Base-by-base conservation (phyloP, 64 coral and sea anemone species). In the Pachyseris speciosa region DNA sequence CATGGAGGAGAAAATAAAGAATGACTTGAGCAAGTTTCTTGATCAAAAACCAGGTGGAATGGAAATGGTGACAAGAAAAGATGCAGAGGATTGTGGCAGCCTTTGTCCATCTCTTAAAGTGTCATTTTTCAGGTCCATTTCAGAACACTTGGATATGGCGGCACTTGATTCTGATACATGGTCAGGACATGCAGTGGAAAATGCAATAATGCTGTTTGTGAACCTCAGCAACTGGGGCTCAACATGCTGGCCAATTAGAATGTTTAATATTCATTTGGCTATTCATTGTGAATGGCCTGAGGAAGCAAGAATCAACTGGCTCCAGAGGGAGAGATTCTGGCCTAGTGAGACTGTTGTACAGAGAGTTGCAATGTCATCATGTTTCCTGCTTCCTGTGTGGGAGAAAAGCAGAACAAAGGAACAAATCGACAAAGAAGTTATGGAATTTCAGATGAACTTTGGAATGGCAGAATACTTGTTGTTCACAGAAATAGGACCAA, bases 131-230 rank as follows among this genome's bases (percentile, higher is more conserved):
- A 52, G 37, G 50, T 5, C 29, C 6, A 79, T 79, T 17, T 37
- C 4, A 19, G 75, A 79, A 37, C 48, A 15, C 16, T 37, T 79
- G 27, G 75, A 58, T 58, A 79, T 79, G 75, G 22, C 58, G 49
- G 49, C 47, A 17, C 31, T 79, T 34, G 75, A 79, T 58, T 50
- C 75, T 2, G 30, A 55, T 37, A 58, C 75, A n/a, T 79, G 75
- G 75, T 59, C 75, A 79, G 75, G 48, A 32, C 17, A 79, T 79
- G 48, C 49, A 36, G 34, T 79, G 75, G 37, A 27, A 79, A 79
- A 55, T 79, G 75, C 75, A 22, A 27, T 37, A 55, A 79, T 79
- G 75, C 19, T 79, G 48, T 79, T 48, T 48, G 75, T 79, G 26
- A 79, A 79, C 30, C 75, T 79, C 17, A 79, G 28, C 19, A 79